Evolutionary conservation across 2,113 vertebrate species (phyloP).

Genomic region (Eidolon helvum): DNA sequence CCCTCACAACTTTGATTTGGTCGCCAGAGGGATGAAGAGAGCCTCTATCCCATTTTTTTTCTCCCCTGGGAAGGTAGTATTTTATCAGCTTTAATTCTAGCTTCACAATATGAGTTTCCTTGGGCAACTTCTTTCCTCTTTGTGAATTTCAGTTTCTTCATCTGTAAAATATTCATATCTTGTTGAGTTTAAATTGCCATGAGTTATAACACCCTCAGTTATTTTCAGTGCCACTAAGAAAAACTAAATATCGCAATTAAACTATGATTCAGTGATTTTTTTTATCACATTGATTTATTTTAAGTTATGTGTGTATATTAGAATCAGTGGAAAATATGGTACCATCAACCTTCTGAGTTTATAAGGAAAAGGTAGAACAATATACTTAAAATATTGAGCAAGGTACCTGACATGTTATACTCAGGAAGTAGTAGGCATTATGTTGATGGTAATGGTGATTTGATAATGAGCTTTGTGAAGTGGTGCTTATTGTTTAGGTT

Average conservation of each 20-base stretch:
- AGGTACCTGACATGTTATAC: neutral
- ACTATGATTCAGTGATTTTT: neutral
- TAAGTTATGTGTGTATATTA: neutral
- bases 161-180: neutral
- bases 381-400: neutral
- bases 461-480: constrained; percentile 46
- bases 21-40: no score
- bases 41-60: no score
- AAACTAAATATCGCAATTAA: constrained; percentile 28
- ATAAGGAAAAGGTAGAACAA: neutral
- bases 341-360: neutral
- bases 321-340: constrained; percentile 7
- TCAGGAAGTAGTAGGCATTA: neutral
- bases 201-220: neutral
- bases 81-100: constrained; percentile 39
- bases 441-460: neutral
- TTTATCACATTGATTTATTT: neutral
- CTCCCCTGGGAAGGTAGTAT: neutral
- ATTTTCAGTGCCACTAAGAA: constrained; percentile 22
- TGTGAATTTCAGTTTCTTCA: constrained; percentile 46
- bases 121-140: constrained; percentile 24
- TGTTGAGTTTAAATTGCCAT: neutral
- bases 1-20: no score
- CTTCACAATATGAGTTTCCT: neutral
- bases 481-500: constrained; percentile 48